Base-by-base conservation (phyloP, 2,888 invertebrate species). In the Capitulum mitella region DNA sequence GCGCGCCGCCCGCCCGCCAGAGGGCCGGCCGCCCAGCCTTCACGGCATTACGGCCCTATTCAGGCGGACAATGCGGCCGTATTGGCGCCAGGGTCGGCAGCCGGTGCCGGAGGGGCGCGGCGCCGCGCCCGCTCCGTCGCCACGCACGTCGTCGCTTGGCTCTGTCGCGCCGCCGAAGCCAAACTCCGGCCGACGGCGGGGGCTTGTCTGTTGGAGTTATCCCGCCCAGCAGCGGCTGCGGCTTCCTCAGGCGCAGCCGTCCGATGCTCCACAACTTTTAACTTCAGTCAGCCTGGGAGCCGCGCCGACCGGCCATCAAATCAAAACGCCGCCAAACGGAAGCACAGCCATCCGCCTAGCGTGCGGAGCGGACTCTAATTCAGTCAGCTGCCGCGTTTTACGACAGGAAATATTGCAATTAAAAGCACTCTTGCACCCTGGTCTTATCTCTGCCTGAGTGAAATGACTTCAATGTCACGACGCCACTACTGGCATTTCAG, bases 41-140 rank as follows among this genome's bases (percentile, higher is more conserved):
- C 34, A 19, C 64, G 34, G 64, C 64, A 64, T 64, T 64, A 64
- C 16, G 64, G 34, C 64, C 34, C 64, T 64, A 64, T 64, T 64
- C 34, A 64, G 64, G 3, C 64, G 64, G 26, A 26, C 32, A 64
- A 34, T 34, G 34, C 26, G 26, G 34, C 64, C 2, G 3, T 12
- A 34, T 8, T 29, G 29, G 29, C 58, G 58, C 29, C 58, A 58
- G 58, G 58, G 58, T 5, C 58, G 22, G n/a, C 54, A 26, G n/a
- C 58, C 29, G 6, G 29, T 8, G 22, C 8, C 58, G 29, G 22
- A 54, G 29, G 29, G 16, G n/a, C 58, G 6, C 29, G 6, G 29
- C 58, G 29, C 5, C 58, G 29, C 58, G 29, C 29, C 29, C 12
- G 29, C 10, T 8, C 29, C 6, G 16, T 16, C 3, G 16, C 0